Base-by-base conservation (phyloP, 2,797 vertebrate genomes). In the Menidia menidia region DNA sequence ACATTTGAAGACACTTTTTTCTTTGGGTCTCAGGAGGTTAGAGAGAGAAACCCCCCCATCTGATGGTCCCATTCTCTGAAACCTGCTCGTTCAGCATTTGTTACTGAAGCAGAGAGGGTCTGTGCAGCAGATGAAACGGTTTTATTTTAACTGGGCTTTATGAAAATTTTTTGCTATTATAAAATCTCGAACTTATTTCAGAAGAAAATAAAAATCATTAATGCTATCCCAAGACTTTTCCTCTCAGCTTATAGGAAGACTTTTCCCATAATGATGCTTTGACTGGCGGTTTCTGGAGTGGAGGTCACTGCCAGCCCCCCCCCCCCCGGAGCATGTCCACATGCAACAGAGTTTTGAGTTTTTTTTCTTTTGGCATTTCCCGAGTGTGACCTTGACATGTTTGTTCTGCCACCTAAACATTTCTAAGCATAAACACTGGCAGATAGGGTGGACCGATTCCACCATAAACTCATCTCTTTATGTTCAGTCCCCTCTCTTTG, bases 41-140 rank as follows among this genome's bases (percentile, higher is more conserved):
- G 60, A n/a, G 58, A 4, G 32, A 2, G 18, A 35, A n/a, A n/a
- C n/a, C n/a, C n/a, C 16, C n/a, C 13, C 12, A 2, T 60, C 45
- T 57, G 13, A 42, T 57, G 18, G 64, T 63, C 41, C 71, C 56
- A 25, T 54, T 63, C 57, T 32, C 39, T 44, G 32, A 74, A 80
- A 82, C 75, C 60, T 84, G 83, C 73, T 64, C 45, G 54, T 64
- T 82, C 81, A 82, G 79, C 77, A 1, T 75, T 71, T 75, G 25
- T 68, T 71, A 75, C 30, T 8, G 57, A 68, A 75, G 72, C 73
- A 61, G 79, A 72, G 74, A 82, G 50, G 61, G 80, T 80, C 32
- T 54, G 14, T 11, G 43, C 59, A 77, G 61, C 56, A 55, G 45
- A 55, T 70, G 66, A 76, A 76, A 82, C 65, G 15, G 71, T 47